Base-by-base conservation (phyloP, 2,888 invertebrate species). In the Mycogona germanica region DNA sequence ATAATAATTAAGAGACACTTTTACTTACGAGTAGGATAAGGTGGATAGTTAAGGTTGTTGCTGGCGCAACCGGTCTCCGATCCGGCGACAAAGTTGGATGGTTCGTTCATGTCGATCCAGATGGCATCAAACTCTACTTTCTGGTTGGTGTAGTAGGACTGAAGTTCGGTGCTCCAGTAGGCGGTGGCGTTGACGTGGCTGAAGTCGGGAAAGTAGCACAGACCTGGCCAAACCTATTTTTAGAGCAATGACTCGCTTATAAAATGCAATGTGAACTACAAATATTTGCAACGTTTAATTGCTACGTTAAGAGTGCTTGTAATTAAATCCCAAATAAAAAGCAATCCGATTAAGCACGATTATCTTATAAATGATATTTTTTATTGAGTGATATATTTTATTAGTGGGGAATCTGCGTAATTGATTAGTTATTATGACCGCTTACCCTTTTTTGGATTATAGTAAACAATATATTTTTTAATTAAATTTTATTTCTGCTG, bases 101-200 rank as follows among this genome's bases (percentile, higher is more conserved):
- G 71, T 55, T 71, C 70, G 59, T 72, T 72, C 70, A 71, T 71
- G 55, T 71, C 71, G 50, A 71, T 68, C 71, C 71, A 71, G 19
- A 68, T 59, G 4, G 68, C 70, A 56, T 72, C 71, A 51, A 66
- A 68, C 4, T 62, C 47, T 19, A 64, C 51, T 56, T 60, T 21
- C 21, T 32, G 4, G 26, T 55, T 26, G 14, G 50, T 12, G 45
- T 60, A 56, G 51, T 65, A 66, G 28, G 62, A 60, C 17, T 38
- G 32, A 14, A 63, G 59, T 55, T 64, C 62, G 23, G 60, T 59
- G 25, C 56, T 56, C 63, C 64, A 67, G 60, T 63, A 69, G 4
- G 40, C 53, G 17, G 56, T 41, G 2, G 62, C 58, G 3, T 52
- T 52, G 0, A 60, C 57, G 46, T 67, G 60, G 30, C 64, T 64